phyloP scores from a whole-genome alignment of 1,140 invertebrate species.

The Drosophila tristis region DNA sequence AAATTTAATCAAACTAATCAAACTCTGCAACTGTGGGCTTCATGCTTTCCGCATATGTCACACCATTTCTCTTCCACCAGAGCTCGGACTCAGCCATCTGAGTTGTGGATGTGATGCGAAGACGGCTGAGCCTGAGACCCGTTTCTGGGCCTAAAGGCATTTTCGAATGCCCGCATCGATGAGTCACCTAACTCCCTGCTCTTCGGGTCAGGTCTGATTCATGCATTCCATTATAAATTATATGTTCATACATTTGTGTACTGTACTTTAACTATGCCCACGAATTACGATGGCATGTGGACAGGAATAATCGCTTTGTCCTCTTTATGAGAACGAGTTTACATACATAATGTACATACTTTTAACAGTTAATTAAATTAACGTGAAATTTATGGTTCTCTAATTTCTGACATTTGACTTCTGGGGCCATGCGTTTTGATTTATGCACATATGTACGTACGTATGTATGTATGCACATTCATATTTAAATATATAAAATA shows the following conservation, averaged over 20 bases:
- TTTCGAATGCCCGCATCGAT: constrained; percentile 41
- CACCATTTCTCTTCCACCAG: constrained; percentile 18
- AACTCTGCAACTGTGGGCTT: constrained; percentile 21
- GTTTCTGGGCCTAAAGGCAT: constrained; percentile 52
- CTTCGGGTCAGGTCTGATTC: constrained; percentile 52
- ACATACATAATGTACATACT: constrained; percentile 2
- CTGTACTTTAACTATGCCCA: constrained; percentile 57
- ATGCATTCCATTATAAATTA: constrained; percentile 36
- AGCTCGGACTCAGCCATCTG: constrained; percentile 9
- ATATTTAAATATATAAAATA: too few species aligned
- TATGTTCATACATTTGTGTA: constrained; percentile 15
- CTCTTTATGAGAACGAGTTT: constrained; percentile 12
- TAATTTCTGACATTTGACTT: constrained; percentile 65
- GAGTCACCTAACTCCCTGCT: constrained; percentile 48
- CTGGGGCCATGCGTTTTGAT: neutral
- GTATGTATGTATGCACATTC: too few species aligned
- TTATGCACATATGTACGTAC: too few species aligned
- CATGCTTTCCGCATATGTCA: constrained; percentile 40
- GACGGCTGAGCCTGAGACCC: constrained; percentile 23
- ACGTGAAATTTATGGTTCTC: constrained; percentile 55
- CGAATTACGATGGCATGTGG: constrained; percentile 64
- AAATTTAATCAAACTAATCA: constrained; percentile 47
- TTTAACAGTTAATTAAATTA: constrained; percentile 76
- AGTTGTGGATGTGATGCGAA: too few species aligned
- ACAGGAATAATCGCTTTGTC: constrained; percentile 63